Conservation (phyloP, 64 coral and sea anemone species). For the Orbicella faveolata region DNA sequence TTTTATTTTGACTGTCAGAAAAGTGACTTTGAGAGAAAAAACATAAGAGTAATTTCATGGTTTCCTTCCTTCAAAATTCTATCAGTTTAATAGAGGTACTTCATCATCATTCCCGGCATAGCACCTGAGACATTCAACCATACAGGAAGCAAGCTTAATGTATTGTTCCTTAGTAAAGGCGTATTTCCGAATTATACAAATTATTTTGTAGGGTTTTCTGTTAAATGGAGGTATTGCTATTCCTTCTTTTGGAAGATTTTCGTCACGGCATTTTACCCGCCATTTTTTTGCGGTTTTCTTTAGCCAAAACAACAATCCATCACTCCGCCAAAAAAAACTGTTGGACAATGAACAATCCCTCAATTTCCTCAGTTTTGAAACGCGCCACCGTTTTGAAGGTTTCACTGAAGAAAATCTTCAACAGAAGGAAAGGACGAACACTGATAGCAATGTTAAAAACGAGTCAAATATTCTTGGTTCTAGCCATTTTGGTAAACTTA, state of each 20-base stretch:
- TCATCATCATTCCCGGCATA: background rate
- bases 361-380: background rate
- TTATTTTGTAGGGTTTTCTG: background rate
- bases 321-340: background rate
- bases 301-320: slow-evolving; percentile 28
- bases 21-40: slow-evolving; percentile 12
- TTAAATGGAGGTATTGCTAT: background rate
- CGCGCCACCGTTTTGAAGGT: background rate
- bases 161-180: background rate
- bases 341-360: background rate
- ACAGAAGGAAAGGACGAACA: background rate
- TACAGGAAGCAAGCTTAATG: background rate
- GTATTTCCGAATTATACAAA: background rate
- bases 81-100: background rate
- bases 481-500: slow-evolving; percentile 39
- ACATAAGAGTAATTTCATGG: background rate
- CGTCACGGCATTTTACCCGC: background rate
- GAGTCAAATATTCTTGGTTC: slow-evolving; percentile 29
- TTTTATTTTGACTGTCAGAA: background rate
- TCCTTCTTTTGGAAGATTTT: background rate
- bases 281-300: slow-evolving; percentile 22
- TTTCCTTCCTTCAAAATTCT: background rate
- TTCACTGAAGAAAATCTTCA: background rate
- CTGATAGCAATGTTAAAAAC: background rate
- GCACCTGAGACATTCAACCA: slow-evolving; percentile 12